Evolutionary conservation across 2,113 vertebrate species (phyloP), one percentile per base, ranked within the genome.

Genomic region (Eidolon helvum): DNA sequence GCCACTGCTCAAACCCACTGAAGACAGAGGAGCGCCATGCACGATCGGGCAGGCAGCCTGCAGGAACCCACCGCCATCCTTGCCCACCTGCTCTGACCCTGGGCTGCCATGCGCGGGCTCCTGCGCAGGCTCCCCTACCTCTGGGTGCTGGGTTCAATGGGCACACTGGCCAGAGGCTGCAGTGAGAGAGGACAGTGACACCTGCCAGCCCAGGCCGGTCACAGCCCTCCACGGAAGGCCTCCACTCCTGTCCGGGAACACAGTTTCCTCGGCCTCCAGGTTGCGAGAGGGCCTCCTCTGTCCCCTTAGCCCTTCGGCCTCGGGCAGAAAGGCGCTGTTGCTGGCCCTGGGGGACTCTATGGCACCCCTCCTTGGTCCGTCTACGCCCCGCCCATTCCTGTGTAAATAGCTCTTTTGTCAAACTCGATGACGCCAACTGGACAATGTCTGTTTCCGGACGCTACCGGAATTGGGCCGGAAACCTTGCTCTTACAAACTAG

Each of bases 91-190:
- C 35, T 11, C 55, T 12, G 10, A 22, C 9, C 38, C 84, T 22
- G 35, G 7, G 10, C 40, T 12, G 35, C 22, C 7, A 6, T 7
- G 0, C 2, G 10, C 0, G 2, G 30, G 43, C 19, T 53, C 9
- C 0, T 8, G n/a, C 30, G 14, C 30, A 16, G 30, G 30, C 55
- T 40, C n/a, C 82, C 84, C 10, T 35, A 53, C 30, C 83, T 72
- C 63, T 68, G 48, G 48, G 50, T 66, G 21, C n/a, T 33, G 53
- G 57, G 21, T 63, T 75, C 8, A 2, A 2, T n/a, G 45, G 26
- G 50, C 3, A 15, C 28, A 35, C 28, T 14, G 77, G 43, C 53
- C n/a, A 43, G 90, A 75, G n/a, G n/a, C 71, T 14, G 0, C 38
- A 68, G 43, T 3, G 71, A 84, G 33, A 2, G n/a, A 66, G 30